Evolutionary conservation across 2,797 vertebrate genomes (phyloP), one percentile per base, ranked within the genome.

Genomic region (Decapterus maruadsi): DNA sequence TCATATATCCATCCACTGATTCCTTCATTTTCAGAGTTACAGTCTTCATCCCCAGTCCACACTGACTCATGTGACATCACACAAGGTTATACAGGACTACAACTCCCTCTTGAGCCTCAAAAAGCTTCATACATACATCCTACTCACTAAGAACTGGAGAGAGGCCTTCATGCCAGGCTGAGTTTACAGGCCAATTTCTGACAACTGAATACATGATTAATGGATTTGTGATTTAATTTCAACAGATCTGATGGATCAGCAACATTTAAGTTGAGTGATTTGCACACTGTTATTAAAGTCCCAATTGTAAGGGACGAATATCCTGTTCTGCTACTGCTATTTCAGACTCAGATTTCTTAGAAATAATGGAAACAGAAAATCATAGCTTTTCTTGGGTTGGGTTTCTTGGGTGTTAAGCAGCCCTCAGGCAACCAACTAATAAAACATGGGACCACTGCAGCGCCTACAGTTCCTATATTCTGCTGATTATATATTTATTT

Each of bases 401-500:
- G 34, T 45, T 45, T n/a, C 58, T 53, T 42, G n/a, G 17, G 1
- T 29, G 36, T 60, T 20, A 34, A 14, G 29, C 36, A 16, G 22
- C 45, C 42, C 5, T 45, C 1, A 50, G 43, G 65, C 73, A 57
- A 40, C 40, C 48, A 40, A 54, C 59, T 71, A 68, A 65, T 77
- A 72, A 70, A 82, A 82, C 51, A 62, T 1, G 16, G 31, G 7
- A 60, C 38, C 63, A 69, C 62, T 68, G 63, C 48, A 75, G 75
- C 67, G 51, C 31, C 42, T 40, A 40, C 43, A 17, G 12, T 45
- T 14, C 22, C 51, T 70, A 17, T 36, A 76, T 82, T 69, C 74
- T 72, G 42, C 64, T 62, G 71, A 88, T 82, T 82, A 76, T 81
- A 56, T 65, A 68, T 80, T 79, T 77, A 73, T 79, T 84, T 78